Percentiles rank a stretch among this genome's conserved stretches.
These are phyloP conservation scores for Pogonocichla stellata DNA, from an alignment of 2,113 vertebrate species.

Conservation along the genomic window DNA sequence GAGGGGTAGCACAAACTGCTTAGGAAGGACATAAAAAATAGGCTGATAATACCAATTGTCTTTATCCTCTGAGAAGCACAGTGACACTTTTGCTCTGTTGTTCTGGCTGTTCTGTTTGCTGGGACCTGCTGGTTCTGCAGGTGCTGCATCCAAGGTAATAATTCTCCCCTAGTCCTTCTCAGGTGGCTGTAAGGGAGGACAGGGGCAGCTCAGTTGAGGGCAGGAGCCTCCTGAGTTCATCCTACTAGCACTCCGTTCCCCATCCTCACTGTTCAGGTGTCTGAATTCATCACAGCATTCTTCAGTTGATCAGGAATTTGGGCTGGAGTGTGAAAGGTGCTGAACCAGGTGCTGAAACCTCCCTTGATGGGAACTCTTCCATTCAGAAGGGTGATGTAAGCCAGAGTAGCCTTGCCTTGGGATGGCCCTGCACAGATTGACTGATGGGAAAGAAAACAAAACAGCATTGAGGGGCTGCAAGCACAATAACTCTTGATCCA, in stretches of 20 bases:
- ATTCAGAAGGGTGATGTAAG: not conserved
- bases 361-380: not conserved
- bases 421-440: not conserved
- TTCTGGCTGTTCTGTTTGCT: not conserved
- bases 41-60: not conserved
- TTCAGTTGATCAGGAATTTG: not conserved
- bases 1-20: not conserved
- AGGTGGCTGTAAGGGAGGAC: slow-evolving; percentile 69
- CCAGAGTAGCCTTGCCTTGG: not conserved
- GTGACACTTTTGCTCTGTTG: not conserved
- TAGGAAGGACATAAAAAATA: not conserved
- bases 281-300: slow-evolving; percentile 75
- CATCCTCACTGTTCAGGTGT: slow-evolving; percentile 58
- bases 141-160: not conserved
- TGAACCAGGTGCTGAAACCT: not conserved
- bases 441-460: slow-evolving; percentile 61
- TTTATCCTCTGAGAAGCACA: not conserved
- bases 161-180: not conserved
- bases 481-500: slow-evolving; percentile 67
- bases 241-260: not conserved
- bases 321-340: not conserved
- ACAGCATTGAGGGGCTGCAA: slow-evolving; percentile 59
- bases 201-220: not conserved
- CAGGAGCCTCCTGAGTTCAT: accelerated
- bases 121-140: not conserved